Base-by-base conservation (phyloP, 2,113 vertebrate genomes). In the Suricata suricatta region DNA sequence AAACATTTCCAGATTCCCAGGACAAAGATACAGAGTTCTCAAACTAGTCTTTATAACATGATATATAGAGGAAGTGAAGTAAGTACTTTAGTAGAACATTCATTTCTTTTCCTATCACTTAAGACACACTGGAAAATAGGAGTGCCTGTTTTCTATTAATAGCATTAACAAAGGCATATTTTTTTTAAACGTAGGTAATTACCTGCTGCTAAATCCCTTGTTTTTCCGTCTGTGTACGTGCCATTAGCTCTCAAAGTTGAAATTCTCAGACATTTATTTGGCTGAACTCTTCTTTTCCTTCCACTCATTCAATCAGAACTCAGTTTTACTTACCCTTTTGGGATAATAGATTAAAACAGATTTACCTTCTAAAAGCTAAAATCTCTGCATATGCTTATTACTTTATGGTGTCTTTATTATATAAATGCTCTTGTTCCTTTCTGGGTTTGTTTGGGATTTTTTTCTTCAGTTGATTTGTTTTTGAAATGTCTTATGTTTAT, bases 81-180 rank as follows among this genome's bases (percentile, higher is more conserved):
- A 89, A 84, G 74, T 76, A 79, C 89, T 66, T 94, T 64, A 68
- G 16, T 25, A 29, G 54, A 83, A 80, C 84, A 69, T 80, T 41
- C 57, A 7, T 68, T 47, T 33, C 89, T 96, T 97, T 97, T 97
- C 96, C 92, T 77, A 81, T 88, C 79, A 89, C 88, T 92, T 93
- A 93, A 66, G 38, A 74, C 54, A 69, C 7, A 6, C 44, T 77
- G 54, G 68, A 94, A 97, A 98, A 88, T 88, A 90, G 87, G 95
- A 97, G 88, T 84, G 90, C 47, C 87, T 81, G 31, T 23, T 88
- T 97, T 97, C 96, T 98, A 95, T 97, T 96, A 97, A 88, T 13
- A 77, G 97, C 85, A 29, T n/a, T 82, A 96, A 96, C 92, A 96
- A 97, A 97, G 54, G 15, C 64, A 72, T 71, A 15, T 74, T 79